Percentiles rank a stretch among this genome's conserved stretches.
phyloP scores from a whole-genome alignment of 2,888 invertebrate genomes.

The Orchesella flavescens region DNA sequence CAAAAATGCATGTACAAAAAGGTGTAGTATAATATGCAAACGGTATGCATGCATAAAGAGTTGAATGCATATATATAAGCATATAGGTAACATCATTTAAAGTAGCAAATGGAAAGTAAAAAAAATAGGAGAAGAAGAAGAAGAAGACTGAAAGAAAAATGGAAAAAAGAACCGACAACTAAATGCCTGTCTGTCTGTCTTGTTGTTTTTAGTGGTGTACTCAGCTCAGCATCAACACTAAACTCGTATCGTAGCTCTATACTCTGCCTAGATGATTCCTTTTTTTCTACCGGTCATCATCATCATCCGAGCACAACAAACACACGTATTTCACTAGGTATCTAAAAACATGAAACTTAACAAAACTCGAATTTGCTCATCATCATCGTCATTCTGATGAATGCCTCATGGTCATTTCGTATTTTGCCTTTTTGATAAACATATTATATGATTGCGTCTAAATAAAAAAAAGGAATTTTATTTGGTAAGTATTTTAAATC shows the following conservation, averaged over 20 bases:
- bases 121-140: background rate
- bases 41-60: conserved; percentile 22
- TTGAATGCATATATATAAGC: background rate
- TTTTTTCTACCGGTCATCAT: conserved; percentile 11
- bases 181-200: conserved; percentile 13
- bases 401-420: background rate
- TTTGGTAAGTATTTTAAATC: conserved; percentile 14
- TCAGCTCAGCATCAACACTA: no score
- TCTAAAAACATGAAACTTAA: conserved; percentile 3
- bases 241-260: no score
- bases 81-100: background rate
- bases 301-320: conserved; percentile 21
- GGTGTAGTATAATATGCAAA: background rate
- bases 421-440: background rate
- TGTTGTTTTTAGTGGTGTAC: background rate
- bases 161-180: conserved; percentile 14
- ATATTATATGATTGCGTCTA: background rate
- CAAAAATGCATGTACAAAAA: background rate
- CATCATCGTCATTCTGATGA: conserved; percentile 7
- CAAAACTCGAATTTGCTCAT: background rate
- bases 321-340: background rate
- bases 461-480: background rate
- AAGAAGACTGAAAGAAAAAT: conserved; percentile 7
- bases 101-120: background rate
- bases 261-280: background rate